Percentiles rank a stretch among this genome's conserved stretches.
These are phyloP conservation scores for Acronicta psi DNA, from an alignment of 2,888 invertebrate species.

Conservation along the genomic window DNA sequence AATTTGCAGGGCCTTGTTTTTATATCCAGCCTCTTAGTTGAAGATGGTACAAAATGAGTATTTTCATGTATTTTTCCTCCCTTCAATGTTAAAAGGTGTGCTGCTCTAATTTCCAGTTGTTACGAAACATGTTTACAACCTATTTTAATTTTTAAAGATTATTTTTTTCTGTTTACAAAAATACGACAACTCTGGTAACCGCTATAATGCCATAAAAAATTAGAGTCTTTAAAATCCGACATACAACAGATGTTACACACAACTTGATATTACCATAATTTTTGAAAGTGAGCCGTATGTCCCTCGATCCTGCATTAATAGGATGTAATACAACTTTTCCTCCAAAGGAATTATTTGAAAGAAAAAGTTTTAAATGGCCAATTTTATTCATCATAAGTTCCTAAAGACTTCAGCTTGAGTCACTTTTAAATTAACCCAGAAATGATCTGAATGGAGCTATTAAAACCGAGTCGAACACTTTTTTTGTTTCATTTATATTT, in stretches of 20 bases:
- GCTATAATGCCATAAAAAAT: background rate
- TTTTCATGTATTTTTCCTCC: no score
- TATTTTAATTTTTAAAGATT: no score
- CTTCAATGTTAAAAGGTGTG: no score
- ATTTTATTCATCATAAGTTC: constrained; percentile 16
- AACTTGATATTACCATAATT: constrained; percentile 3
- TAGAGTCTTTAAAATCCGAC: background rate
- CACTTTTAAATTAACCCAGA: constrained; percentile 3
- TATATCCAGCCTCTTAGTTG: no score
- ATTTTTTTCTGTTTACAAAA: no score
- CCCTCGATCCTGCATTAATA: constrained; percentile 1
- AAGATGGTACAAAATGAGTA: no score
- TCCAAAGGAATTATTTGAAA: constrained; percentile 5
- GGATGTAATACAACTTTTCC: constrained; percentile 11
- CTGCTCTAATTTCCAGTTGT: no score
- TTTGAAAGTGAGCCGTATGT: background rate
- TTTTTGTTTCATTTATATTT: no score
- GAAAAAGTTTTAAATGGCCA: constrained; percentile 25
- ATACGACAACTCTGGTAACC: no score
- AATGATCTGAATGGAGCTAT: constrained; percentile 4
- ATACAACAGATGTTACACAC: background rate
- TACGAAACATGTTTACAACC: no score
- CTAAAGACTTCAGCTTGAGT: background rate
- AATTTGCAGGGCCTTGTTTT: no score
- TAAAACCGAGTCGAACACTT: background rate